Conservation (phyloP, 2,888 invertebrate genomes). For the Chloroclysta siterata region DNA sequence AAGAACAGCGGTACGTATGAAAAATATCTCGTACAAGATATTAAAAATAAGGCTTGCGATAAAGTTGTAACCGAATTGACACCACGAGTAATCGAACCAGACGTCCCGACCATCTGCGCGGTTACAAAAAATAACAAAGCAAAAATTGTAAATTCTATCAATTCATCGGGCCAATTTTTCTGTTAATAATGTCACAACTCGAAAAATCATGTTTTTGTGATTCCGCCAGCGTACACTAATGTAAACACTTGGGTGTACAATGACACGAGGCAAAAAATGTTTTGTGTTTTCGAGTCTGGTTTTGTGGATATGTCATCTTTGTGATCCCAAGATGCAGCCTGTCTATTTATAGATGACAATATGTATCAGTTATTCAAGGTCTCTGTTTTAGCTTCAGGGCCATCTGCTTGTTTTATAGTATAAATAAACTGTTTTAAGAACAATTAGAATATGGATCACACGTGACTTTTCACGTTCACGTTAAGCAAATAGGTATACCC, state of each 20-base stretch:
- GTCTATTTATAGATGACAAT: constrained; percentile 4
- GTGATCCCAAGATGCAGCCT: constrained; percentile 13
- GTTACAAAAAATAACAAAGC: constrained; percentile 70
- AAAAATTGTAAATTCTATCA: constrained; percentile 62
- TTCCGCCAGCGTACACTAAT: constrained; percentile 51
- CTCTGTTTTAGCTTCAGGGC: no score
- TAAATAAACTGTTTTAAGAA: no score
- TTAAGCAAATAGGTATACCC: no score
- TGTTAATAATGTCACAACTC: constrained; percentile 79
- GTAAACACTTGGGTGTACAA: constrained; percentile 74
- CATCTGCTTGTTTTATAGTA: no score
- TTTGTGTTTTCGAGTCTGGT: constrained; percentile 56
- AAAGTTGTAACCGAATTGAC: constrained; percentile 71
- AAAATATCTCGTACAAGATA: constrained; percentile 70
- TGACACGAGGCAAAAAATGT: constrained; percentile 50
- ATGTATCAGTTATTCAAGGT: background rate
- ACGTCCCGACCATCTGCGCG: constrained; percentile 73
- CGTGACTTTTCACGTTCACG: no score
- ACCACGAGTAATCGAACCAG: constrained; percentile 72
- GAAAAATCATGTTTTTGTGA: constrained; percentile 63
- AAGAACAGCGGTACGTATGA: constrained; percentile 49
- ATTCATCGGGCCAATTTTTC: constrained; percentile 72
- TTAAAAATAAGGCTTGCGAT: constrained; percentile 65
- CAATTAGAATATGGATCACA: no score
- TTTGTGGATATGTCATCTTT: constrained; percentile 55